Percentiles rank a stretch among this genome's conserved stretches.
Evolutionary conservation across 2,888 invertebrate species (phyloP).

Genomic region (Bellardia bayeri): DNA sequence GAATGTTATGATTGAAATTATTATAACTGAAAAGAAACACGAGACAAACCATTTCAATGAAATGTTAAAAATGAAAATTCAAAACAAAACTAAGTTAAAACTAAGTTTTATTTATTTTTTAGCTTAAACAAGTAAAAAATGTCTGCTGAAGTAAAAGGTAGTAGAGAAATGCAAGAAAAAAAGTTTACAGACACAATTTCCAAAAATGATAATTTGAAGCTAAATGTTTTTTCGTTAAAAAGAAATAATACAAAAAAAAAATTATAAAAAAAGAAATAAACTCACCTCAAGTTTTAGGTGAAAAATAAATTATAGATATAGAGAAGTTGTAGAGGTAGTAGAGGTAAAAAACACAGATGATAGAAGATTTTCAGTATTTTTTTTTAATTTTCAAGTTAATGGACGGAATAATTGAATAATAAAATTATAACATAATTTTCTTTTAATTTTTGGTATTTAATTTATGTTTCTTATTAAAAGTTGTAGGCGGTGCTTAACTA

Average conservation of each 20-base stretch:
- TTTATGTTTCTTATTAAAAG: background rate
- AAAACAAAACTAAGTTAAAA: background rate
- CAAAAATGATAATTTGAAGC: conserved; percentile 53
- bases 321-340: conserved; percentile 62
- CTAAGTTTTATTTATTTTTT: background rate
- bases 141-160: conserved; percentile 26
- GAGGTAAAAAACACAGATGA: conserved; percentile 59
- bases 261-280: conserved; percentile 74
- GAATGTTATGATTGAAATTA: background rate
- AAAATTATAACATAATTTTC: conserved; percentile 46
- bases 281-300: conserved; percentile 76
- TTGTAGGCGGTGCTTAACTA: conserved; percentile 40
- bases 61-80: conserved; percentile 27
- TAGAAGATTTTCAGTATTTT: conserved; percentile 46
- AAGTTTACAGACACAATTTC: conserved; percentile 42
- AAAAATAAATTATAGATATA: conserved; percentile 69
- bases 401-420: conserved; percentile 57
- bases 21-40: background rate
- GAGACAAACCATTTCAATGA: background rate
- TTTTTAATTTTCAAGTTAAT: conserved; percentile 42
- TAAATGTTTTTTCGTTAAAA: conserved; percentile 57
- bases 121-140: conserved; percentile 39
- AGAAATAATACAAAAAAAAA: conserved; percentile 65
- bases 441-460: background rate
- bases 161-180: conserved; percentile 44